Percentiles rank a stretch among this genome's conserved stretches.
phyloP scores from a whole-genome alignment of 2,888 invertebrate species.

The Leptopilina syphax region DNA sequence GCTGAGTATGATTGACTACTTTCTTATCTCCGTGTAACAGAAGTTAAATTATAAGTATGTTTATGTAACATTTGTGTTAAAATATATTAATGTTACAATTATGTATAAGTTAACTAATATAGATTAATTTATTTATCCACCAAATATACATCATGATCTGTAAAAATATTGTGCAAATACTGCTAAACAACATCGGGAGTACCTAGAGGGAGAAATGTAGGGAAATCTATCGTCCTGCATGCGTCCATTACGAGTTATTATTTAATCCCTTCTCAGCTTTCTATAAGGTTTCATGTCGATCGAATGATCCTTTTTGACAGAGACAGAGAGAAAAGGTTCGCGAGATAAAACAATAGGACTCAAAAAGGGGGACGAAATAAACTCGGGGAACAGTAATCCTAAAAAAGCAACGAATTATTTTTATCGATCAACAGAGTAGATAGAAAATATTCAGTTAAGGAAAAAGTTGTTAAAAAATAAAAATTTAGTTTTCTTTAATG shows the following conservation, averaged over 20 bases:
- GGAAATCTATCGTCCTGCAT: slow-evolving; percentile 58
- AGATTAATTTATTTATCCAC: too few species aligned
- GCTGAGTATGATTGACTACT: too few species aligned
- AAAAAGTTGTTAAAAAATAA: too few species aligned
- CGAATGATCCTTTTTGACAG: slow-evolving; percentile 57
- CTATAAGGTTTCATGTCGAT: slow-evolving; percentile 67
- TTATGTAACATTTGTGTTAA: too few species aligned
- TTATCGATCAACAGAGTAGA: slow-evolving; percentile 63
- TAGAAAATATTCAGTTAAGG: too few species aligned
- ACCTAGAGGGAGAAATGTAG: slow-evolving; percentile 46
- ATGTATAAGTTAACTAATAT: too few species aligned
- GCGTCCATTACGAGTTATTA: slow-evolving; percentile 63
- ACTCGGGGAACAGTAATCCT: slow-evolving; percentile 64
- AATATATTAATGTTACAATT: too few species aligned
- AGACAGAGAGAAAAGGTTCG: slow-evolving; percentile 46
- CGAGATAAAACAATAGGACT: not conserved
- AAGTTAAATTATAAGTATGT: too few species aligned
- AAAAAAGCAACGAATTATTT: slow-evolving; percentile 71
- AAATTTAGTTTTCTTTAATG: too few species aligned
- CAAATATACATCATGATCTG: slow-evolving; percentile 8
- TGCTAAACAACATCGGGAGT: slow-evolving; percentile 22
- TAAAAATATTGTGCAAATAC: not conserved
- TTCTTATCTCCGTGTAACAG: too few species aligned
- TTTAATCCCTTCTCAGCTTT: slow-evolving; percentile 60
- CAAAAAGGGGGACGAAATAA: slow-evolving; percentile 27